A percentile compares a stretch with the other conserved stretches of the same genome.
These are phyloP conservation scores for Caradrina kadenii DNA, from an alignment of 2,888 invertebrate species.

Conservation along the genomic window DNA sequence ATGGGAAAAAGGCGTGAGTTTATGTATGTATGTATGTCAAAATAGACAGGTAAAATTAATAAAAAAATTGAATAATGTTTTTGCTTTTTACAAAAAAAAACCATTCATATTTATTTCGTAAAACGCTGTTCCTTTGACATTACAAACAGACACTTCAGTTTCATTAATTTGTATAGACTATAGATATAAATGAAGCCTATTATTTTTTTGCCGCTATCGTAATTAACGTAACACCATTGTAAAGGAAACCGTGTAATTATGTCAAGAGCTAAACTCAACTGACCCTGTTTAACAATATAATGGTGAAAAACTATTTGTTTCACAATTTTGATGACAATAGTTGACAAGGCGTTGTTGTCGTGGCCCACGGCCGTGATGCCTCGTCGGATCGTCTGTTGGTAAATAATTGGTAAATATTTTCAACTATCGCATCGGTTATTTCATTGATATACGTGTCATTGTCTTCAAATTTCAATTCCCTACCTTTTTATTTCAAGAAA, in stretches of 20 bases:
- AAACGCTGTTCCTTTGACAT: no score
- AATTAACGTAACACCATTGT: slow-evolving; percentile 63
- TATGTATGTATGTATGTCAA: no score
- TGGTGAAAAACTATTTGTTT: slow-evolving; percentile 54
- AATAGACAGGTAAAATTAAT: no score
- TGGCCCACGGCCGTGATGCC: neutral
- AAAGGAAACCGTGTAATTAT: slow-evolving; percentile 72
- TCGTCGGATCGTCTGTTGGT: neutral
- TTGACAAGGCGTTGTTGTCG: neutral
- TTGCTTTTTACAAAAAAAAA: no score
- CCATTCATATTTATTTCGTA: no score
- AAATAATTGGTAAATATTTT: neutral
- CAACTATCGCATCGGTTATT: neutral
- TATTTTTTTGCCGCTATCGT: slow-evolving; percentile 42
- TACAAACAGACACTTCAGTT: no score
- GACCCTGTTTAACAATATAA: slow-evolving; percentile 57
- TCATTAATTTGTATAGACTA: no score
- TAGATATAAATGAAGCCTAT: slow-evolving; percentile 2
- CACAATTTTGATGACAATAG: slow-evolving; percentile 63
- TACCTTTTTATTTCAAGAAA: no score
- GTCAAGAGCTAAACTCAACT: slow-evolving; percentile 71
- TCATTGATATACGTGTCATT: neutral
- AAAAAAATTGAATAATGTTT: no score
- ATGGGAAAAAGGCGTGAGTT: no score
- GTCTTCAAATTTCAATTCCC: no score